A percentile compares a stretch with the other conserved stretches of the same genome.
phyloP scores from a whole-genome alignment of 1,140 invertebrate genomes.

The Copidosoma floridanum region DNA sequence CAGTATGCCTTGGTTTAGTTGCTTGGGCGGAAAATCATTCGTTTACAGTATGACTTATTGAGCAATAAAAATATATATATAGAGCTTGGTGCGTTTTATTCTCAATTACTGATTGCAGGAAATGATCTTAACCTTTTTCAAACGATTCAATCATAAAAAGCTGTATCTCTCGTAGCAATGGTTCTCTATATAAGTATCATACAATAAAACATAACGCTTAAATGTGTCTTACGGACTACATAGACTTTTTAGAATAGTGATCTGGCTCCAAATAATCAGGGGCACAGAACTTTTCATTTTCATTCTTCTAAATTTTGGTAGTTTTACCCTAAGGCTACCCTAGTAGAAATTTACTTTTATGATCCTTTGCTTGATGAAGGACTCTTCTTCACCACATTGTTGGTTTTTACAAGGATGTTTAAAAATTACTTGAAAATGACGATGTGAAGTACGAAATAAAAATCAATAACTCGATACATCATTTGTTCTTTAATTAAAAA shows the following conservation, averaged over 20 bases:
- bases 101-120: slow-evolving; percentile 16
- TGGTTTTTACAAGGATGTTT: too few relatives aligned
- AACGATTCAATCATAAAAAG: neutral
- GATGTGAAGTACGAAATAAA: too few relatives aligned
- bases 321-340: neutral
- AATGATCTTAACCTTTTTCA: slow-evolving; percentile 22
- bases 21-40: neutral
- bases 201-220: slow-evolving; percentile 17
- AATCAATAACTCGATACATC: too few relatives aligned
- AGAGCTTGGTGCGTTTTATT: slow-evolving; percentile 2
- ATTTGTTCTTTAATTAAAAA: too few relatives aligned
- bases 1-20: neutral
- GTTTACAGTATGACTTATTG: slow-evolving; percentile 9
- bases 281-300: neutral
- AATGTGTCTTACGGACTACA: slow-evolving; percentile 2
- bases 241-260: neutral
- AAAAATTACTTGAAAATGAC: too few relatives aligned
- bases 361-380: too few relatives aligned
- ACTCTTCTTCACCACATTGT: too few relatives aligned
- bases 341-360: slow-evolving; percentile 8
- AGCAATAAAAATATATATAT: too few relatives aligned
- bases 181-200: slow-evolving; percentile 4
- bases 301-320: neutral
- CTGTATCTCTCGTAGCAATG: neutral
- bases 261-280: neutral